phyloP scores from a whole-genome alignment of 1,140 invertebrate genomes.

The Ceratitis capitata region DNA sequence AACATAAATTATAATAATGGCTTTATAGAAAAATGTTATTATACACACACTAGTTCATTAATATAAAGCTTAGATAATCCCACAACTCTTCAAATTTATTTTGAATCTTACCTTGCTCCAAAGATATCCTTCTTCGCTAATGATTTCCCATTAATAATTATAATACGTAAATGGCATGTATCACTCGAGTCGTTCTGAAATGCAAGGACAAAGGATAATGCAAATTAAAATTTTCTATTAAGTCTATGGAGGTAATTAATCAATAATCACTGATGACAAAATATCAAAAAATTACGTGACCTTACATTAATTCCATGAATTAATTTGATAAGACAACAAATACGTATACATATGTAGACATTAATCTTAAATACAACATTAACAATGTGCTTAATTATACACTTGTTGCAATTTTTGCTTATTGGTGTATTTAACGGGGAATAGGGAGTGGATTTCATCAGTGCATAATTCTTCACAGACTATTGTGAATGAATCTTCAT shows the following conservation, averaged over 20 bases:
- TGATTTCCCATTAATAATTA: constrained; percentile 86
- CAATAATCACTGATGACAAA: too few species aligned
- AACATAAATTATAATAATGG: too few species aligned
- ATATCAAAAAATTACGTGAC: too few species aligned
- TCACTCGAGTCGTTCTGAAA: constrained; percentile 80
- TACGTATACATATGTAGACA: background rate
- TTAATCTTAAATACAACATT: background rate
- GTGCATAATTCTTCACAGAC: background rate
- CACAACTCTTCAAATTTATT: too few species aligned
- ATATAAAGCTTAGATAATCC: too few species aligned
- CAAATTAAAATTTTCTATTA: background rate
- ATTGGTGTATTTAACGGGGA: background rate
- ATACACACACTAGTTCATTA: too few species aligned
- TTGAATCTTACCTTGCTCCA: constrained; percentile 94
- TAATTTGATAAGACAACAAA: background rate
- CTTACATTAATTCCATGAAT: too few species aligned
- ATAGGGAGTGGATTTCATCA: background rate
- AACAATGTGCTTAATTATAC: background rate
- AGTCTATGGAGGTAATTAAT: too few species aligned
- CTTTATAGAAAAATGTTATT: too few species aligned
- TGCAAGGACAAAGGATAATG: background rate
- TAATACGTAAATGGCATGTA: constrained; percentile 79
- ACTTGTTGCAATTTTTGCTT: background rate
- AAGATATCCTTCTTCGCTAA: constrained; percentile 98
- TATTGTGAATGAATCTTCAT: background rate